Conservation (phyloP, 2,888 invertebrate species). For the Eretmocerus hayati region DNA sequence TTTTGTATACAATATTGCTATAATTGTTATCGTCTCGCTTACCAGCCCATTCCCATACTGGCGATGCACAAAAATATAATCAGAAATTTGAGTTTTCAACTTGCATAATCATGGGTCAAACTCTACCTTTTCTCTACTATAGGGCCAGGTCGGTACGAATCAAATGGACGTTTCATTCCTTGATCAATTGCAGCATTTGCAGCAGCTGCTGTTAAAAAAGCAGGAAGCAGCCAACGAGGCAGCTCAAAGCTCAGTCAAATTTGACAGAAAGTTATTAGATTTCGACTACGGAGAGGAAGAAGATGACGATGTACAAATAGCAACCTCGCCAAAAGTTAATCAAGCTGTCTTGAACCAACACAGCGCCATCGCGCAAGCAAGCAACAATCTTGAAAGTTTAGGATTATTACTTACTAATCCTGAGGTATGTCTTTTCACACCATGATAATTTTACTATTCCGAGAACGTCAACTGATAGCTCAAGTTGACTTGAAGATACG, state of each 20-base stretch:
- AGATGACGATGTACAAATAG: constrained; percentile 56
- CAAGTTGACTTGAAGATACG: not conserved
- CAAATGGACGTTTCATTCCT: constrained; percentile 43
- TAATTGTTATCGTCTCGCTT: too few species aligned
- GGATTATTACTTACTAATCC: constrained; percentile 43
- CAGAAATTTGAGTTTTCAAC: too few species aligned
- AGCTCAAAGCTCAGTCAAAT: constrained; percentile 54
- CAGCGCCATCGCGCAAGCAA: constrained; percentile 29
- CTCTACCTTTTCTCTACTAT: constrained; percentile 23
- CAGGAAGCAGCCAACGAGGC: constrained; percentile 44
- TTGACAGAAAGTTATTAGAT: constrained; percentile 78
- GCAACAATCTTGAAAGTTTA: constrained; percentile 40
- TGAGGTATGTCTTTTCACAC: constrained; percentile 35
- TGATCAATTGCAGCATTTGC: constrained; percentile 58
- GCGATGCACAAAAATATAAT: too few species aligned
- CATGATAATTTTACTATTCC: not conserved
- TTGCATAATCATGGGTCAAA: constrained; percentile 8
- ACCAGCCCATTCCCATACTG: too few species aligned
- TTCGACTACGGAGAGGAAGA: constrained; percentile 92
- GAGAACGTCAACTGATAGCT: not conserved
- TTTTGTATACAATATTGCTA: too few species aligned
- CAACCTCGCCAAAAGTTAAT: constrained; percentile 44
- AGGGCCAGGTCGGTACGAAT: constrained; percentile 33
- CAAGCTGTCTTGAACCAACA: constrained; percentile 27
- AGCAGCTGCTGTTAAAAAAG: constrained; percentile 53